A percentile compares a stretch with the other conserved stretches of the same genome.
phyloP scores from a whole-genome alignment of 35 echinoderm and acorn worm species.

The Stichopus chloronotus region DNA sequence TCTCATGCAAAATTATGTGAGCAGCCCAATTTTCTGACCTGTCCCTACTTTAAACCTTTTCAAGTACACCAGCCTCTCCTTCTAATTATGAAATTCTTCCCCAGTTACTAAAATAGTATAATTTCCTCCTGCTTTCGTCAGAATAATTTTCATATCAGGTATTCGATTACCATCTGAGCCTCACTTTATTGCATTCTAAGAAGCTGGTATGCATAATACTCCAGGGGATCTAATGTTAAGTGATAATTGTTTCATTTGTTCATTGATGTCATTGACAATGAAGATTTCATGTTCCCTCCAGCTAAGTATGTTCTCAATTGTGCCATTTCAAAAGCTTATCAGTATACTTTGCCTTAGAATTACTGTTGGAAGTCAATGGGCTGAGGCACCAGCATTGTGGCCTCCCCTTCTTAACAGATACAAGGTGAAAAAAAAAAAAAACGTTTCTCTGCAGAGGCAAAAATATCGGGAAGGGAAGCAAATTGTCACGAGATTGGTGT shows the following conservation, averaged over 20 bases:
- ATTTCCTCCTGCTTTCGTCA: no score
- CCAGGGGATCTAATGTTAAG: not conserved
- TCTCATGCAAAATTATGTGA: no score
- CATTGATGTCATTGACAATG: not conserved
- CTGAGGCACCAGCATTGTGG: not conserved
- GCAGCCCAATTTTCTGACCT: no score
- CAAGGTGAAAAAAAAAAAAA: no score
- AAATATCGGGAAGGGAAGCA: not conserved
- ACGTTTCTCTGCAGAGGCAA: not conserved
- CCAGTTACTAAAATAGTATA: no score
- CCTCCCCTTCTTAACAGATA: not conserved
- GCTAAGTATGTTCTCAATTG: no score
- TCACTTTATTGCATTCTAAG: not conserved
- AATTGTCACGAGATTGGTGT: not conserved
- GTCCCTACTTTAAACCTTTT: no score
- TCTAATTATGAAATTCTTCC: no score
- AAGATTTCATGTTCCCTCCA: not conserved
- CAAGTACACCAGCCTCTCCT: no score
- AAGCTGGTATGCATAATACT: not conserved
- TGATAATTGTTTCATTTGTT: slow-evolving; percentile 6
- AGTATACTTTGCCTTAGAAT: no score
- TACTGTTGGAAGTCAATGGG: no score
- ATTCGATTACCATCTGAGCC: not conserved
- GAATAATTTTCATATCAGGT: not conserved
- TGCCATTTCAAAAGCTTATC: no score